phyloP scores from a whole-genome alignment of 2,888 invertebrate genomes.

The Lomographa bimaculata region DNA sequence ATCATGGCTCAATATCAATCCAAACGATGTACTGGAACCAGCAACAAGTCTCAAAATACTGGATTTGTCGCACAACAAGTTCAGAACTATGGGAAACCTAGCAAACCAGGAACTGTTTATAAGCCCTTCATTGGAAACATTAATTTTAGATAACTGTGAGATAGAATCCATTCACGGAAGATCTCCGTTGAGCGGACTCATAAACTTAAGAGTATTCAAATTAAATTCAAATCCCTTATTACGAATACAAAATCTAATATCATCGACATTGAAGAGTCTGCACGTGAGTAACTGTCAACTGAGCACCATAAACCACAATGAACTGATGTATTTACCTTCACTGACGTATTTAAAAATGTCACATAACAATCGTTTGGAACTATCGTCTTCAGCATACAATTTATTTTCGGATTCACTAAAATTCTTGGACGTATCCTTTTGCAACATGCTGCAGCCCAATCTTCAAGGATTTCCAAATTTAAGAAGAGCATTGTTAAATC shows the following conservation, averaged over 20 bases:
- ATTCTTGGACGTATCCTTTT: constrained; percentile 84
- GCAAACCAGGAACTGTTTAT: constrained; percentile 79
- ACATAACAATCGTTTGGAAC: constrained; percentile 83
- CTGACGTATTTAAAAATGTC: constrained; percentile 85
- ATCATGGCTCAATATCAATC: constrained; percentile 82
- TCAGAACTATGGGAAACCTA: constrained; percentile 77
- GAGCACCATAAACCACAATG: constrained; percentile 71
- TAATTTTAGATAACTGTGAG: constrained; percentile 85
- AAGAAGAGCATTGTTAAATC: constrained; percentile 81
- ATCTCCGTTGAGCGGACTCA: constrained; percentile 76
- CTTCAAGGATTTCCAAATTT: constrained; percentile 85
- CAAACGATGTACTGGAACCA: constrained; percentile 74
- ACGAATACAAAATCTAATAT: constrained; percentile 73
- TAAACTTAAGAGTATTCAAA: constrained; percentile 77
- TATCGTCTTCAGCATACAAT: constrained; percentile 62
- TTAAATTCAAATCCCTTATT: constrained; percentile 79
- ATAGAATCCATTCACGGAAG: constrained; percentile 80
- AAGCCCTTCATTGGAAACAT: constrained; percentile 81
- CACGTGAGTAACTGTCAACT: constrained; percentile 84
- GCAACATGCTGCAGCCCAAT: constrained; percentile 84
- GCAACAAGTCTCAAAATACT: constrained; percentile 81
- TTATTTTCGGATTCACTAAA: constrained; percentile 80
- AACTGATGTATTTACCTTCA: constrained; percentile 82
- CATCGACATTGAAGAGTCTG: constrained; percentile 76
- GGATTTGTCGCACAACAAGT: constrained; percentile 86